These are phyloP conservation scores for Hypolimnas misippus DNA, from an alignment of 2,888 invertebrate genomes.

Conservation along the genomic window DNA sequence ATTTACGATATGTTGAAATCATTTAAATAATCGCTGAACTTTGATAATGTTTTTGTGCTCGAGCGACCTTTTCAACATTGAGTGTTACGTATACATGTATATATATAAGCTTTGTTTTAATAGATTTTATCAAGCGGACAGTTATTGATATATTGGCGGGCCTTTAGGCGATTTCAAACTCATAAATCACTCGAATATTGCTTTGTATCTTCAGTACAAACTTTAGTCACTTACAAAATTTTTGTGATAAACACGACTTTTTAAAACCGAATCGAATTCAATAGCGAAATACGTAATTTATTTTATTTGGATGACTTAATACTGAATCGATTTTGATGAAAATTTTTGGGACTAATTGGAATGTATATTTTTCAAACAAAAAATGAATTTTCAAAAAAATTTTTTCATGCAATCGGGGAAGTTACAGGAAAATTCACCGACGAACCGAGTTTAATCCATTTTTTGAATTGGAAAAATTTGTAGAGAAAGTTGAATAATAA, in stretches of 20 bases:
- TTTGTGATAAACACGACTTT: background rate
- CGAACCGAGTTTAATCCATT: too few species aligned
- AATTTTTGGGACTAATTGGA: too few species aligned
- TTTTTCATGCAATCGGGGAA: too few species aligned
- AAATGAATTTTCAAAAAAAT: too few species aligned
- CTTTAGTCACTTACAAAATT: background rate
- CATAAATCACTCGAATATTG: constrained; percentile 20
- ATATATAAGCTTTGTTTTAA: constrained; percentile 16
- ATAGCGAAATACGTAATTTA: too few species aligned
- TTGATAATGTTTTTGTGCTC: background rate
- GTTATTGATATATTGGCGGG: constrained; percentile 22
- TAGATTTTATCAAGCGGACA: constrained; percentile 24
- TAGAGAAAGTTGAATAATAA: background rate
- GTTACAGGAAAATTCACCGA: too few species aligned
- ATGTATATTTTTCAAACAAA: too few species aligned
- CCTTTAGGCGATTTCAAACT: constrained; percentile 11
- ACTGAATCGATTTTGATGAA: too few species aligned
- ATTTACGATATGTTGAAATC: background rate
- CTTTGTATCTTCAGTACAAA: constrained; percentile 11
- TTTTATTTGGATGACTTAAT: too few species aligned
- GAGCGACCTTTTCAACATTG: background rate
- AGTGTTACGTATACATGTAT: constrained; percentile 8
- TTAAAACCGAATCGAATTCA: too few species aligned
- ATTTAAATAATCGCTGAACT: background rate
- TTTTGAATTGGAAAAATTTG: too few species aligned